Conservation (phyloP, 2,797 vertebrate species). For the Falco rusticolus region DNA sequence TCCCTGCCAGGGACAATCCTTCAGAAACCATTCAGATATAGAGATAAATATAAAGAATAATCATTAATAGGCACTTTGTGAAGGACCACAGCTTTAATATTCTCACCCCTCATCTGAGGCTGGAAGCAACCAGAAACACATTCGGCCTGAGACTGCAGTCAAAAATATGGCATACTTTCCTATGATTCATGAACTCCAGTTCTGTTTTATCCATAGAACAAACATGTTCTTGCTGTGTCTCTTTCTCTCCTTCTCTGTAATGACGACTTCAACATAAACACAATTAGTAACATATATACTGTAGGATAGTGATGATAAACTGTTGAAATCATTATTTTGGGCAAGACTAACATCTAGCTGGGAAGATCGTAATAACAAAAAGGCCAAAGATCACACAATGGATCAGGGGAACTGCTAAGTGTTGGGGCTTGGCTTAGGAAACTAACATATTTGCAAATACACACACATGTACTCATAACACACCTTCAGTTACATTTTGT, state of each 20-base stretch:
- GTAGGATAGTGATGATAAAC: constrained; percentile 50
- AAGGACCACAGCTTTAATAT: constrained; percentile 85
- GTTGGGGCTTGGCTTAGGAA: constrained; percentile 69
- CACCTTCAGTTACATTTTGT: constrained; percentile 35
- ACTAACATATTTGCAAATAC: constrained; percentile 11
- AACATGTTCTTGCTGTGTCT: constrained; percentile 13
- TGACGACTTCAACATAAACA: constrained; percentile 45
- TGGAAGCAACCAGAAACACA: constrained; percentile 40
- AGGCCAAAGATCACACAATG: constrained; percentile 80
- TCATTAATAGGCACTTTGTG: constrained; percentile 61
- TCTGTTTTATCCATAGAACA: constrained; percentile 50
- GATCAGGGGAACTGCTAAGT: constrained; percentile 76
- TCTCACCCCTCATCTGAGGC: constrained; percentile 63
- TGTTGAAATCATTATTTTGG: constrained; percentile 54
- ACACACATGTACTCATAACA: neutral
- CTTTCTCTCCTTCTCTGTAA: constrained; percentile 33
- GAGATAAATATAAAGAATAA: constrained; percentile 43
- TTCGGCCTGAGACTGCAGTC: constrained; percentile 57
- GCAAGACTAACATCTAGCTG: constrained; percentile 53
- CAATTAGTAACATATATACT: constrained; percentile 19
- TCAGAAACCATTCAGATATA: constrained; percentile 53
- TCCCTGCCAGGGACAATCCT: constrained; percentile 71
- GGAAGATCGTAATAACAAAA: constrained; percentile 68
- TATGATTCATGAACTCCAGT: constrained; percentile 52
- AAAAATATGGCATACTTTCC: constrained; percentile 37